These are phyloP conservation scores for Alloplasta piceator DNA, from an alignment of 2,888 invertebrate species.

Conservation along the genomic window DNA sequence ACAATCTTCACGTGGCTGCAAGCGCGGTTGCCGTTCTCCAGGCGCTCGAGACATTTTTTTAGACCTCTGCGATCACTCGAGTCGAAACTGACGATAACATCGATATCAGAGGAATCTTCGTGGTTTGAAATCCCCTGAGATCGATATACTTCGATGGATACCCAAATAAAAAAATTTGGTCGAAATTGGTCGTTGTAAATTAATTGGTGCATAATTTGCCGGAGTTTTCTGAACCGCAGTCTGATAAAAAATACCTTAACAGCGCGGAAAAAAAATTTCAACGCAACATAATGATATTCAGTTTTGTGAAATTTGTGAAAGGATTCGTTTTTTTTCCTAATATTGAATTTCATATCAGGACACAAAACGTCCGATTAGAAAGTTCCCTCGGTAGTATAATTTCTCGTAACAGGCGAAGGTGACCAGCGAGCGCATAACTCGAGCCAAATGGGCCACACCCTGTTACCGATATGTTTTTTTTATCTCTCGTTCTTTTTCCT, in stretches of 20 bases:
- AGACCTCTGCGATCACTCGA: background rate
- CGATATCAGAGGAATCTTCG: constrained; percentile 24
- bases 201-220: too few species aligned
- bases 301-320: too few species aligned
- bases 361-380: constrained; percentile 70
- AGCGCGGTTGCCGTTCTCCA: constrained; percentile 21
- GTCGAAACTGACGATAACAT: background rate
- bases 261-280: too few species aligned
- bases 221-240: too few species aligned
- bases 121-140: too few species aligned
- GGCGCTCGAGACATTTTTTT: constrained; percentile 21
- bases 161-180: background rate
- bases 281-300: too few species aligned
- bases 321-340: background rate
- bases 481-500: constrained; percentile 36
- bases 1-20: constrained; percentile 1
- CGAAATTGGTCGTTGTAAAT: background rate
- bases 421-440: constrained; percentile 61
- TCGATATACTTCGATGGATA: background rate
- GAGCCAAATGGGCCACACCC: constrained; percentile 74
- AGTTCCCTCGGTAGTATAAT: constrained; percentile 65
- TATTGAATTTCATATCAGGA: constrained; percentile 26
- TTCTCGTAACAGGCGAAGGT: constrained; percentile 64
- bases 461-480: constrained; percentile 58
- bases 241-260: too few species aligned